Percentiles rank a stretch among this genome's conserved stretches.
Evolutionary conservation across 1,140 invertebrate genomes (phyloP).

Genomic region (Neocloeon triangulifer): DNA sequence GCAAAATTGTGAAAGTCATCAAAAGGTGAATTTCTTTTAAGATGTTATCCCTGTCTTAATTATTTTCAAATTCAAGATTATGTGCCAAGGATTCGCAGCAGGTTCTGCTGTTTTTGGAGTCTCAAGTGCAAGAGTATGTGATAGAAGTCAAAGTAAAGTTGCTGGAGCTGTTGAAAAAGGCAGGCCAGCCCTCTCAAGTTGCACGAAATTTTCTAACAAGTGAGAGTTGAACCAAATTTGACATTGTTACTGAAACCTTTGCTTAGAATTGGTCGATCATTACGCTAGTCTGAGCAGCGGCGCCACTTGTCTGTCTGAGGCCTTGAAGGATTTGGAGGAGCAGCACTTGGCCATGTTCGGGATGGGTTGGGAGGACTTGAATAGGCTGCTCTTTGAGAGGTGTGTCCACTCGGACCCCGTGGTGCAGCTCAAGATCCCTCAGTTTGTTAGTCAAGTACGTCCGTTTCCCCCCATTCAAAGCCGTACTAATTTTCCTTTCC

Average conservation of each 20-base stretch:
- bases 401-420: conserved; percentile 34
- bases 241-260: conserved; percentile 2
- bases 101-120: conserved; percentile 31
- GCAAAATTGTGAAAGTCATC: background rate
- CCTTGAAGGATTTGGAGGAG: conserved; percentile 28
- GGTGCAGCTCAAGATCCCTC: conserved; percentile 29
- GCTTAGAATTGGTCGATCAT: conserved; percentile 28
- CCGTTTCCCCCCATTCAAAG: no score
- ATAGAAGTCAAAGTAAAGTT: conserved; percentile 35
- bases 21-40: background rate
- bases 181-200: conserved; percentile 21
- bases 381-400: conserved; percentile 36
- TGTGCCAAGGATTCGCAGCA: conserved; percentile 32
- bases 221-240: conserved; percentile 13
- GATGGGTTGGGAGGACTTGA: conserved; percentile 34
- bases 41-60: background rate
- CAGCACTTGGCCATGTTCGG: conserved; percentile 30
- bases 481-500: no score
- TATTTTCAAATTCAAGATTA: no score
- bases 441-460: conserved; percentile 27
- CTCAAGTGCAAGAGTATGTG: conserved; percentile 34
- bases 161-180: conserved; percentile 22
- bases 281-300: conserved; percentile 32
- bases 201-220: conserved; percentile 25
- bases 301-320: conserved; percentile 24